Evolutionary conservation across 2,797 vertebrate genomes (phyloP), one percentile per base, ranked within the genome.

Genomic region (Margarornis squamiger): DNA sequence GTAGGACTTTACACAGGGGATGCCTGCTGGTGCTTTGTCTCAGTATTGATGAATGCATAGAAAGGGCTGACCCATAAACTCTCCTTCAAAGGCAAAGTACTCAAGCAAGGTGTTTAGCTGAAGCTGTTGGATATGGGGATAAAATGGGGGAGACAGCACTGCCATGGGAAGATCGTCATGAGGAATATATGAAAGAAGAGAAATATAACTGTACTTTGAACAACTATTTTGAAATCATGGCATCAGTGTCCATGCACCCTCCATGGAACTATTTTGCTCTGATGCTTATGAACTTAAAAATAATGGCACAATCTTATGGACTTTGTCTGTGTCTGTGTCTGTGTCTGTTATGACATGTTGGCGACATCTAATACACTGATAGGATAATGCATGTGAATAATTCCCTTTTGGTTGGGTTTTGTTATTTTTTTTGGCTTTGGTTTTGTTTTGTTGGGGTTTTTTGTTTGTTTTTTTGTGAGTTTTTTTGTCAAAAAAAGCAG

Each of bases 111-210:
- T 34, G 20, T 38, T 58, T 3, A 39, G 49, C 54, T 75, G 68
- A n/a, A 78, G 23, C 20, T 58, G 26, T 24, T 58, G 72, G 27
- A 26, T 58, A 10, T 8, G 15, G 9, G 19, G 16, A 7, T n/a
- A 61, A 77, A 81, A 7, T 0, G 1, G 16, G 12, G 34, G 4
- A 63, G 75, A 45, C 1, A 1, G 5, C 26, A 76, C 2, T 8
- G 10, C 18, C 3, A 0, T 4, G 17, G 19, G 14, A 76, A 73
- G 55, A 14, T 6, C 1, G 0, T 34, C 3, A 5, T 3, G 17
- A 45, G 10, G 73, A 76, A 55, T 24, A 48, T 3, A 57, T 0
- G 1, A 63, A 45, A 41, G 19, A 58, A 26, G 26, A 74, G 54
- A 55, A 87, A 59, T 11, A 14, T 1, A 34, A 5, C 12, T 41